phyloP scores from a whole-genome alignment of 2,888 invertebrate species.

The Danaus chrysippus region DNA sequence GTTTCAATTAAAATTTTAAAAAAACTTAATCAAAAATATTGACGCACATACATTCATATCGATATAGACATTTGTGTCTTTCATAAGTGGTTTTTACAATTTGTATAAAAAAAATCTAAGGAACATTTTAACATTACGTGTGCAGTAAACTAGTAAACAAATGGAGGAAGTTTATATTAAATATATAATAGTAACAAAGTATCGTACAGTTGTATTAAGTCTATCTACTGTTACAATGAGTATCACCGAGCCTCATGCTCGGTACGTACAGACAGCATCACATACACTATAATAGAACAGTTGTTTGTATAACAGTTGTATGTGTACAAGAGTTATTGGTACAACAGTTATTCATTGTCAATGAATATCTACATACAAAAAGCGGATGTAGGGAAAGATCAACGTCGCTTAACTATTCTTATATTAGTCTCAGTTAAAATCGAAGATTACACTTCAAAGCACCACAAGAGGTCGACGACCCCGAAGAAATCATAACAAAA shows the following conservation, averaged over 20 bases:
- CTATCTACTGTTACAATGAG: constrained; percentile 32
- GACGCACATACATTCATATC: too few species aligned
- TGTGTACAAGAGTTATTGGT: too few species aligned
- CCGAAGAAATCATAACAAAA: background rate
- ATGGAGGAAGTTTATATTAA: too few species aligned
- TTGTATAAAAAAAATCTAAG: too few species aligned
- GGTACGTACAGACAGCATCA: background rate
- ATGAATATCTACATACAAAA: background rate
- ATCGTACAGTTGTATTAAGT: background rate
- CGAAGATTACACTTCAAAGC: constrained; percentile 3
- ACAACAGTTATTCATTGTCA: background rate
- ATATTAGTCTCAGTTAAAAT: constrained; percentile 1
- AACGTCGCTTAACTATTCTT: background rate
- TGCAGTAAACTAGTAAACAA: too few species aligned
- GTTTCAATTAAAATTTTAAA: too few species aligned
- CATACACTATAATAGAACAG: background rate
- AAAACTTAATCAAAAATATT: too few species aligned
- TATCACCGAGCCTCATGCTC: constrained; percentile 23
- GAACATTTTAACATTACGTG: too few species aligned
- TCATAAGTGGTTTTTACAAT: too few species aligned
- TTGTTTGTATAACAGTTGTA: background rate
- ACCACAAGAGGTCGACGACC: background rate
- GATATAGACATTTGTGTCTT: too few species aligned
- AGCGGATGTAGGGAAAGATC: background rate
- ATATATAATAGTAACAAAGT: background rate